Evolutionary conservation across 2,113 vertebrate genomes (phyloP).

Genomic region (Motacilla tschutschensis): DNA sequence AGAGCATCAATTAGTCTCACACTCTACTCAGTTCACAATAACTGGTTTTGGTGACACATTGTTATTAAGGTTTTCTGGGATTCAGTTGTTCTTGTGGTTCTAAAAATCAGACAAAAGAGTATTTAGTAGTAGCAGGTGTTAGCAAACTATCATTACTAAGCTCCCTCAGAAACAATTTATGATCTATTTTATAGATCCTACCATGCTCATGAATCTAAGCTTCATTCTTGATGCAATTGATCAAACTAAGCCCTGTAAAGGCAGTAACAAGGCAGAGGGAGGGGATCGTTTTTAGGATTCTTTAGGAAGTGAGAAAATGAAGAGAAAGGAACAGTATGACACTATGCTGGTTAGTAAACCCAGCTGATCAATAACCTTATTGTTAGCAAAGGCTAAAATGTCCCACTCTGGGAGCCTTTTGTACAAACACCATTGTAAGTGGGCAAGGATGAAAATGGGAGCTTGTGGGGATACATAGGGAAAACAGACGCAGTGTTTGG

Average conservation of each 20-base stretch:
- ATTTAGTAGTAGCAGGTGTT: not conserved
- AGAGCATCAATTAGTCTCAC: not conserved
- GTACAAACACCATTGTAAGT: not conserved
- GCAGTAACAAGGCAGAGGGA: constrained; percentile 27
- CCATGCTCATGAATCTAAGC: not conserved
- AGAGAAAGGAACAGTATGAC: constrained; percentile 26
- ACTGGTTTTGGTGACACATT: not conserved
- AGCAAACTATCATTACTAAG: not conserved
- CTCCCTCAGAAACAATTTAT: constrained; percentile 28
- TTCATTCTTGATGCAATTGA: constrained; percentile 34
- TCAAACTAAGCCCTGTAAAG: constrained; percentile 54
- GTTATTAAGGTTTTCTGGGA: not conserved
- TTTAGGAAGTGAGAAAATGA: constrained; percentile 36
- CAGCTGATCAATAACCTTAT: constrained; percentile 38
- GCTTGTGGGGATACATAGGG: not conserved
- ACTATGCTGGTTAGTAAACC: constrained; percentile 12
- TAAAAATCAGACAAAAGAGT: not conserved
- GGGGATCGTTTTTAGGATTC: constrained; percentile 9
- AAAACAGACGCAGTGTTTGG: not conserved
- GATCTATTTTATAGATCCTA: constrained; percentile 6
- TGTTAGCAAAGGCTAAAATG: constrained; percentile 35
- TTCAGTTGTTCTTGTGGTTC: not conserved
- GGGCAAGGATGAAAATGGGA: not conserved
- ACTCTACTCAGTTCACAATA: not conserved
- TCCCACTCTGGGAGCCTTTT: not conserved